These are phyloP conservation scores for Nymphicus hollandicus DNA, from an alignment of 2,113 vertebrate genomes.

Conservation along the genomic window DNA sequence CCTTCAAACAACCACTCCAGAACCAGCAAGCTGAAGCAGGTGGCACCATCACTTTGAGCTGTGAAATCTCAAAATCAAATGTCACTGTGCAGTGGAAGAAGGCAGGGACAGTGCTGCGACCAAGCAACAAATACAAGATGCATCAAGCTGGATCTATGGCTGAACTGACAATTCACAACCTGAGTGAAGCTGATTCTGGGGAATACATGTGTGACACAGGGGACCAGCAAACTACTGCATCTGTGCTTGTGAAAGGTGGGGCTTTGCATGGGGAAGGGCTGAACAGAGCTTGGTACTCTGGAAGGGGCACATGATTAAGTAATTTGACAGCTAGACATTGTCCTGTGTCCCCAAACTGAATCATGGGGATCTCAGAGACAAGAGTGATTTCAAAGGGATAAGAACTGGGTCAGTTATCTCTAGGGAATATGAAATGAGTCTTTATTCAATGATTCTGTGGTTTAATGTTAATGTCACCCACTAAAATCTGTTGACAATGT, in stretches of 20 bases:
- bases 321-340: not conserved
- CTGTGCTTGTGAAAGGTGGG: conserved; percentile 81
- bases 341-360: not conserved
- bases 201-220: conserved; percentile 83
- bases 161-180: conserved; percentile 75
- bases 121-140: conserved; percentile 67
- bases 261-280: not conserved
- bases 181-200: conserved; percentile 77
- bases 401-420: not conserved
- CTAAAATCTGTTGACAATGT: not conserved
- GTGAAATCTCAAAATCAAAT: conserved; percentile 63
- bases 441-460: not conserved
- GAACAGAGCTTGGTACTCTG: accelerated
- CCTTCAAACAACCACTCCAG: conserved; percentile 70
- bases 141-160: conserved; percentile 68
- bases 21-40: conserved; percentile 83
- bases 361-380: accelerated
- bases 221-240: conserved; percentile 79
- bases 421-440: not conserved
- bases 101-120: conserved; percentile 62
- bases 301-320: not conserved
- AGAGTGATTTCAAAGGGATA: not conserved
- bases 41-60: conserved; percentile 68
- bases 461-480: not conserved
- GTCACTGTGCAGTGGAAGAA: conserved; percentile 82